Percentiles rank a stretch among this genome's conserved stretches.
phyloP scores from a whole-genome alignment of 2,113 vertebrate species.

The Cyprinodon tularosa region DNA sequence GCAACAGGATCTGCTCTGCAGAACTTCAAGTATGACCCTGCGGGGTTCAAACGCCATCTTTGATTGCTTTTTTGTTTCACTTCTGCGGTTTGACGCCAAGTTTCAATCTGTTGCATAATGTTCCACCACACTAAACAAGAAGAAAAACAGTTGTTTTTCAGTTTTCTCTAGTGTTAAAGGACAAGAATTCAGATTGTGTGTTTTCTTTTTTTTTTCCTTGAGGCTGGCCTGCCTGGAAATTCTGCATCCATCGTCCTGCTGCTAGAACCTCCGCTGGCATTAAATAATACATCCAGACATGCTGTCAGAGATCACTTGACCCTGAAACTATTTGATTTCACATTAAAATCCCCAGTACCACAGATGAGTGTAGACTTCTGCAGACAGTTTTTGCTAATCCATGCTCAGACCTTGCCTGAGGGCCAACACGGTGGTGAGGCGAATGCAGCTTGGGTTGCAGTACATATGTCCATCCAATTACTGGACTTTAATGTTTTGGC shows the following conservation, averaged over 20 bases:
- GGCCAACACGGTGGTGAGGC: slow-evolving; percentile 43
- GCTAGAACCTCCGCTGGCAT: slow-evolving; percentile 44
- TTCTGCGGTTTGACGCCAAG: slow-evolving; percentile 38
- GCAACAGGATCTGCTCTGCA: slow-evolving; percentile 45
- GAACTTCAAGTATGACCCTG: slow-evolving; percentile 45
- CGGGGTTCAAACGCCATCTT: slow-evolving; percentile 34
- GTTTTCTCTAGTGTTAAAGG: slow-evolving; percentile 49
- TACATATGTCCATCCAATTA: slow-evolving; percentile 71
- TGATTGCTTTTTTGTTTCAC: slow-evolving; percentile 9
- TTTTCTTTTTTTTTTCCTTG: slow-evolving; percentile 3
- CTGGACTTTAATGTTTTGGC: slow-evolving; percentile 54
- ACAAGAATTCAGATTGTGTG: slow-evolving; percentile 16
- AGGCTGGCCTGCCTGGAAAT: slow-evolving; percentile 28
- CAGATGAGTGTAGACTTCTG: slow-evolving; percentile 55
- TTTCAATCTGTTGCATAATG: slow-evolving; percentile 68
- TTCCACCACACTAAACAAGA: slow-evolving; percentile 22
- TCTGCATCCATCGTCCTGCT: slow-evolving; percentile 45
- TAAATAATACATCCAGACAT: slow-evolving; percentile 74
- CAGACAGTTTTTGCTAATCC: slow-evolving; percentile 68
- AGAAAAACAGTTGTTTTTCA: slow-evolving; percentile 38
- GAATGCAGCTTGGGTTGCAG: slow-evolving; percentile 57
- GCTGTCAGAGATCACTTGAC: slow-evolving; percentile 74
- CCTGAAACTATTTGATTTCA: slow-evolving; percentile 77
- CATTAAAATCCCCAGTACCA: slow-evolving; percentile 63
- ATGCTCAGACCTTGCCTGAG: slow-evolving; percentile 73